Conservation (phyloP, 2,888 invertebrate species). For the Folsomia candida region DNA sequence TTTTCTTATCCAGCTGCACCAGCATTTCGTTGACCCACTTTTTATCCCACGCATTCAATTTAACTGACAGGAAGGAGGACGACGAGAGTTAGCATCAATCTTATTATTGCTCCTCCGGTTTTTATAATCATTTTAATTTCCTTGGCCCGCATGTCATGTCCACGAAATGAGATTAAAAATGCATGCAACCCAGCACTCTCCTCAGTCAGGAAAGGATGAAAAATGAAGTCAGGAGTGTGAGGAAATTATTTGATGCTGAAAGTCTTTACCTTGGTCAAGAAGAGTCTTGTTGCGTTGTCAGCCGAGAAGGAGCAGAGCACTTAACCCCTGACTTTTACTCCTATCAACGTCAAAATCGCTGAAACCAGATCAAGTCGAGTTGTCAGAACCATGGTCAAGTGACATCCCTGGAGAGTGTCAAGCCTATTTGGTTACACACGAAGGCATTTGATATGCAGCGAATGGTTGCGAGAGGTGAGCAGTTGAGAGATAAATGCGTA, state of each 20-base stretch:
- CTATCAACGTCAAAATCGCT: neutral
- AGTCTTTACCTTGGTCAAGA: conserved; percentile 2
- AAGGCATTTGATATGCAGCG: conserved; percentile 1
- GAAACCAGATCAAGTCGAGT: neutral
- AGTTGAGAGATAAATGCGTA: no score
- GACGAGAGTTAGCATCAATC: neutral
- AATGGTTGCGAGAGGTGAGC: neutral
- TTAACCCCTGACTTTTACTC: neutral
- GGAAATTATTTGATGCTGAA: neutral
- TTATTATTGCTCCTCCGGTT: neutral
- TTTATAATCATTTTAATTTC: neutral
- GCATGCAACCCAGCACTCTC: neutral
- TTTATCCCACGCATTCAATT: conserved; percentile 7
- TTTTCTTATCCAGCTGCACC: neutral
- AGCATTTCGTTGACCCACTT: conserved; percentile 11
- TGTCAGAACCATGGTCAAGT: conserved; percentile 13
- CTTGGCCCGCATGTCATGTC: neutral
- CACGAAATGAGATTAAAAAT: neutral
- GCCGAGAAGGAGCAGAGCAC: neutral
- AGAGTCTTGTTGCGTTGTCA: neutral
- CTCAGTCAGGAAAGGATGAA: neutral
- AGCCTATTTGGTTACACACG: conserved; percentile 6
- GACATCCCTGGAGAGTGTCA: conserved; percentile 12
- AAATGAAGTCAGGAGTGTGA: neutral
- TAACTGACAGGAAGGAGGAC: conserved; percentile 12